Percentiles rank a stretch among this genome's conserved stretches.
These are phyloP conservation scores for Cygnus olor DNA, from an alignment of 2,797 vertebrate genomes.

Conservation along the genomic window DNA sequence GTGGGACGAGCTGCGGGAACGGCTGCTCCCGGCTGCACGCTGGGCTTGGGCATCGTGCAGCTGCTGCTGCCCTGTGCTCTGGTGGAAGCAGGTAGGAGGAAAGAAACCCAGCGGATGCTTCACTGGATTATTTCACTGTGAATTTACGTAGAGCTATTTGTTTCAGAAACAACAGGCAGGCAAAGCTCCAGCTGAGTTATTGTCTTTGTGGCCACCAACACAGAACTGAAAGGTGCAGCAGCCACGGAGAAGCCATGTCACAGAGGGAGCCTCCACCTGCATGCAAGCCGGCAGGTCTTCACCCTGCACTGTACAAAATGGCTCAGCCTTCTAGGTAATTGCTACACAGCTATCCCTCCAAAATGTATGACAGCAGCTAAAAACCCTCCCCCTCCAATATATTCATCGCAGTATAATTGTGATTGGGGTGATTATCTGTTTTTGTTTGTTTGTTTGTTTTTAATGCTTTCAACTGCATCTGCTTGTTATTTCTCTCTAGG, in stretches of 20 bases:
- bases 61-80: background rate
- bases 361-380: background rate
- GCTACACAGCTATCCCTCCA: background rate
- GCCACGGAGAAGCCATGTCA: accelerated
- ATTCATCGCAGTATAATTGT: background rate
- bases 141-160: background rate
- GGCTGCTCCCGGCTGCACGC: background rate
- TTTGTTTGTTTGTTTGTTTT: background rate
- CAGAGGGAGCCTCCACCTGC: background rate
- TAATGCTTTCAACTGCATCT: background rate
- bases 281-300: background rate
- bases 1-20: background rate
- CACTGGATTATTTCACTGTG: background rate
- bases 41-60: accelerated
- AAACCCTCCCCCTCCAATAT: background rate
- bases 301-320: background rate
- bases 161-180: background rate
- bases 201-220: background rate
- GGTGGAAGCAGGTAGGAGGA: background rate
- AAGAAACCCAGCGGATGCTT: background rate
- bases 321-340: background rate
- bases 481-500: background rate
- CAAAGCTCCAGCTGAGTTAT: background rate
- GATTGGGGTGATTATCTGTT: background rate
- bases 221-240: background rate